Percentiles rank a stretch among this genome's conserved stretches.
These are phyloP conservation scores for Lasiurus cinereus DNA, from an alignment of 2,113 vertebrate genomes.

Conservation along the genomic window DNA sequence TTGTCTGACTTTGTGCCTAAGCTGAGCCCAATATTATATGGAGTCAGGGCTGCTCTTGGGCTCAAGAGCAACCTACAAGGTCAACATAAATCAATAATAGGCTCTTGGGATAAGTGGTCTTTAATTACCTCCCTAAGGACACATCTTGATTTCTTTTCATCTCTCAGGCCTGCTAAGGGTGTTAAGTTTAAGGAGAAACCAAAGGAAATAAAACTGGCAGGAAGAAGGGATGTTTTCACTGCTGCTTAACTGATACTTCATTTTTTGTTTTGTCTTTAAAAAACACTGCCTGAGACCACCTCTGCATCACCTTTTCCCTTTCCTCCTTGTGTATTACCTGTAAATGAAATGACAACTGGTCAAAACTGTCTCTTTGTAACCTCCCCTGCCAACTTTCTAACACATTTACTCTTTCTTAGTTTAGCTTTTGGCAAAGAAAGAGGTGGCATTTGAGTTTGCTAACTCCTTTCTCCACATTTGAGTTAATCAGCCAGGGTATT, in stretches of 20 bases:
- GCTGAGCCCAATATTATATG: not conserved
- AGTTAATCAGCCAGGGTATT: conserved; percentile 82
- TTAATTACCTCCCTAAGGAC: conserved; percentile 84
- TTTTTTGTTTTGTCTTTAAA: conserved; percentile 65
- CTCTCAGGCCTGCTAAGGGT: not conserved
- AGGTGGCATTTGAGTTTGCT: conserved; percentile 72
- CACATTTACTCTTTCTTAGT: conserved; percentile 63
- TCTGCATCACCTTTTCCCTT: conserved; percentile 71
- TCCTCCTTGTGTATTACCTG: conserved; percentile 60
- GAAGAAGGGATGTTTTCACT: conserved; percentile 74
- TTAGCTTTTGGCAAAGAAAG: conserved; percentile 75
- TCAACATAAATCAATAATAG: conserved; percentile 79
- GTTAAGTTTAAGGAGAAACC: conserved; percentile 77
- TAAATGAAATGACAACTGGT: conserved; percentile 75
- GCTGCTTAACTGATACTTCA: conserved; percentile 61
- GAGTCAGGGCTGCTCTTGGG: too few species aligned
- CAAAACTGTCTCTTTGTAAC: conserved; percentile 67
- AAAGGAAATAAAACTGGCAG: conserved; percentile 75
- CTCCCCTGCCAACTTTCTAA: conserved; percentile 71
- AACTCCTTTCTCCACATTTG: conserved; percentile 74
- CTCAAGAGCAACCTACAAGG: conserved; percentile 65
- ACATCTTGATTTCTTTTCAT: conserved; percentile 78
- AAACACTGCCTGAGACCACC: conserved; percentile 55
- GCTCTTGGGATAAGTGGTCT: conserved; percentile 71
- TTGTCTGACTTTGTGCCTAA: conserved; percentile 64